These are phyloP conservation scores for Melanostoma mellinum DNA, from an alignment of 2,888 invertebrate species.

Conservation along the genomic window DNA sequence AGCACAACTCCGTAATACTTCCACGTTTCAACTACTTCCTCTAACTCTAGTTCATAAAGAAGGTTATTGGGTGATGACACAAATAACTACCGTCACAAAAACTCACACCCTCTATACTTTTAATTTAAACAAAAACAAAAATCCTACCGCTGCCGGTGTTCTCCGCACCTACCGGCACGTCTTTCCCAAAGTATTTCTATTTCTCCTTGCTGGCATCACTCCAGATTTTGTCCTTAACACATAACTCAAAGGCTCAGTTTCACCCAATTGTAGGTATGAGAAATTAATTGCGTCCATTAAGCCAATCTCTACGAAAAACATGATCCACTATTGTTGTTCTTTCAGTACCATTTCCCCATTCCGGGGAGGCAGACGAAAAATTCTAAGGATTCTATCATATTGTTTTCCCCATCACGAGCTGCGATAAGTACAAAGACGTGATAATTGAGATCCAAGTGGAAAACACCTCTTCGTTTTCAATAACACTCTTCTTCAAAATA, in stretches of 20 bases:
- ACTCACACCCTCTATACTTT: no score
- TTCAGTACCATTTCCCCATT: not conserved
- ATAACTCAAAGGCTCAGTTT: conserved; percentile 34
- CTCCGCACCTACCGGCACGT: not conserved
- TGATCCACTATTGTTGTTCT: conserved; percentile 33
- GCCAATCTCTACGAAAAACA: conserved; percentile 57
- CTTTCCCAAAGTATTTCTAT: not conserved
- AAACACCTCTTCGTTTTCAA: conserved; percentile 38
- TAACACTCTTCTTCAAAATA: conserved; percentile 15
- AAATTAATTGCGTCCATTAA: conserved; percentile 67
- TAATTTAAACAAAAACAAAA: not conserved
- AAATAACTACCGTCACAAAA: no score
- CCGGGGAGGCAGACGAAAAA: conserved; percentile 4
- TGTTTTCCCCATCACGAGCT: conserved; percentile 24
- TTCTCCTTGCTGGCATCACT: not conserved
- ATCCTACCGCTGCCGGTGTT: no score
- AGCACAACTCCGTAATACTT: no score
- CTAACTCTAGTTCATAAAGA: no score
- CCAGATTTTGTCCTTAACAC: conserved; percentile 29
- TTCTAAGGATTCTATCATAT: conserved; percentile 61
- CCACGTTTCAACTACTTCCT: no score
- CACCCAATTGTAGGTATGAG: conserved; percentile 30
- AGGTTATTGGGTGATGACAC: no score
- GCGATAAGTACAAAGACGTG: conserved; percentile 55
- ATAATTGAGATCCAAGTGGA: conserved; percentile 56